phyloP scores from a whole-genome alignment of 2,113 vertebrate species.

The cat (Felis catus) region F.catus_Fca126_mat1.0 CM031416.1:144753001-144753500 shows the following conservation, averaged over 20 bases:
- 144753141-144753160: background rate
- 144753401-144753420: fast-evolving
- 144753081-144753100: background rate
- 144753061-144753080: background rate
- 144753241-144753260: background rate
- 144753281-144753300: fast-evolving
- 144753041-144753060: background rate
- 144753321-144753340: background rate
- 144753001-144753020: background rate
- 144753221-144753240: background rate
- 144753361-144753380: background rate
- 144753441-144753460: too few species aligned
- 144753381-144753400: fast-evolving
- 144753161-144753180: background rate
- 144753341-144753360: too few species aligned
- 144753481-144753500: background rate
- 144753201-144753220: background rate
- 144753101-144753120: background rate
- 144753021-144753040: background rate
- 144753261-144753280: background rate
- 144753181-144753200: background rate
- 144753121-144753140: background rate
- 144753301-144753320: background rate
- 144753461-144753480: background rate
- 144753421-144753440: too few species aligned